Conservation (phyloP, 1,140 invertebrate genomes). For the Helicoverpa armigera region DNA sequence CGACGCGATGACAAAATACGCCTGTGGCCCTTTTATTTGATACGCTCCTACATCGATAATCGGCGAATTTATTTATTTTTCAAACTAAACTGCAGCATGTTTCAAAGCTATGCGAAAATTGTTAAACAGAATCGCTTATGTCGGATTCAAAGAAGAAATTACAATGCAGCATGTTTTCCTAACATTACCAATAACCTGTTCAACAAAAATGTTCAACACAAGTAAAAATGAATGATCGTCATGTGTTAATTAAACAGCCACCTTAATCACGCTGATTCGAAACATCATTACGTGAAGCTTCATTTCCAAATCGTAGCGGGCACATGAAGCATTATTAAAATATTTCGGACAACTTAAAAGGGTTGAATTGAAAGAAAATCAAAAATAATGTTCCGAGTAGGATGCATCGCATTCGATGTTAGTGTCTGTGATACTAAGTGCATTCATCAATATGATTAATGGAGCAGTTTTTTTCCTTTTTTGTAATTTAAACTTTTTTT, state of each 20-base stretch:
- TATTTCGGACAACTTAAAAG: conserved; percentile 52
- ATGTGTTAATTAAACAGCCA: conserved; percentile 29
- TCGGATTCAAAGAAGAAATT: background rate
- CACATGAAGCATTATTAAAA: conserved; percentile 53
- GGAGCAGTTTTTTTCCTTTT: conserved; percentile 59
- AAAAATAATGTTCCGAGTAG: conserved; percentile 52
- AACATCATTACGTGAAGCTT: conserved; percentile 37
- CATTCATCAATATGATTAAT: conserved; percentile 76
- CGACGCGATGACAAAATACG: conserved; percentile 65
- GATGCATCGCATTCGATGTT: conserved; percentile 47
- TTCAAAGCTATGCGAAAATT: background rate
- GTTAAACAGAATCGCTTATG: conserved; percentile 1
- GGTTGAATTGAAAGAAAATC: conserved; percentile 47
- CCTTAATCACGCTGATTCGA: conserved; percentile 24
- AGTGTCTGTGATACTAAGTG: conserved; percentile 62
- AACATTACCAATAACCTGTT: conserved; percentile 23
- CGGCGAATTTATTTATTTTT: conserved; percentile 36
- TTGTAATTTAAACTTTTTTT: conserved; percentile 61
- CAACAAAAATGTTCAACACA: conserved; percentile 9
- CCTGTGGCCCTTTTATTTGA: conserved; percentile 59
- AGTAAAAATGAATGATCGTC: conserved; percentile 24
- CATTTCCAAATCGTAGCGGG: conserved; percentile 32
- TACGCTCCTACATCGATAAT: conserved; percentile 45
- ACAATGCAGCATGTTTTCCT: conserved; percentile 2
- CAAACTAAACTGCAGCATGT: background rate